Base-by-base conservation (phyloP, 1,140 invertebrate species). In the Drosophila subobscura region DNA sequence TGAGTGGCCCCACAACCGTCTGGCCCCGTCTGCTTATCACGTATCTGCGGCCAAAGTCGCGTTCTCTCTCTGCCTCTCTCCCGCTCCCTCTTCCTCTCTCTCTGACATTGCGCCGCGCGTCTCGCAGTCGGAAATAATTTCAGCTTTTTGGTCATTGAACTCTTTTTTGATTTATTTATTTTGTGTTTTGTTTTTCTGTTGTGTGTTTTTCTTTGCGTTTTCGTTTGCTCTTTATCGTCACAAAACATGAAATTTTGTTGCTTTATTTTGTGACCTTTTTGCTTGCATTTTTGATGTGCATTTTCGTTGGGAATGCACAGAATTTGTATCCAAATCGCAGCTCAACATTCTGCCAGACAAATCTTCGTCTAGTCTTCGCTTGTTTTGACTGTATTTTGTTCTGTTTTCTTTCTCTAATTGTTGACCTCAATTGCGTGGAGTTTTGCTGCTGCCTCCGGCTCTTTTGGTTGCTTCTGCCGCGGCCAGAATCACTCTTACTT, bases 121-220 rank as follows among this genome's bases (percentile, higher is more conserved):
- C 56, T 65, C 64, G 51, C 50, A 51, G 80, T 79, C 80, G 80
- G 77, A 85, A 77, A 84, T 72, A 71, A 79, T 79, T 84, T 84
- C 47, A 79, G 72, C 83, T 88, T 88, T 37, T 86, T 86, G 81
- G 81, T 86, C 81, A 78, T 86, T 86, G 81, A 86, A 86, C 81
- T 84, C 80, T 70, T 88, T 37, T 86, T 88, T 86, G 73, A 80
- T 86, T 86, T 83, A 77, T 77, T 81, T 86, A 55, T 72, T 37
- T 77, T 67, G 52, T 71, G 73, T 22, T 41, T 55, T 65, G 59
- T 49, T 50, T 10, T 57, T 45, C 51, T 46, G 42, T 12, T 22
- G 42, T 33, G 20, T 45, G 20, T 46, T 54, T 14, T 47, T 10
- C 16, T 33, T 25, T 44, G 20, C 33, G 37, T 52, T 23, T 57